These are phyloP conservation scores for Pseudomyrmex cubaensis DNA, from an alignment of 1,140 invertebrate species.

Conservation along the genomic window DNA sequence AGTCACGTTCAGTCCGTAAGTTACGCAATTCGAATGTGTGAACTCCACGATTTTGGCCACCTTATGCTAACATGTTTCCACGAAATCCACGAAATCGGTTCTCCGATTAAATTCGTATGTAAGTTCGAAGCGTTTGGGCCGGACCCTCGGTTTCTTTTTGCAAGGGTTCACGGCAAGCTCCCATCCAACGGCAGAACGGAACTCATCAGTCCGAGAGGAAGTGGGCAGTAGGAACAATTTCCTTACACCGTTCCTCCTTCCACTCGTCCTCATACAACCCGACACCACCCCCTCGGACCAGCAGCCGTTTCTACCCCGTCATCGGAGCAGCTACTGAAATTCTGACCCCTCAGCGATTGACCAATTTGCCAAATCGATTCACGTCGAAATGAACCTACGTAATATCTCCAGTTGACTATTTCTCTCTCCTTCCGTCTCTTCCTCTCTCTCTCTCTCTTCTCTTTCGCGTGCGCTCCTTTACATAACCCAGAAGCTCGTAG, in stretches of 20 bases:
- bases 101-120: constrained; percentile 38
- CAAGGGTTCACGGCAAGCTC: constrained; percentile 28
- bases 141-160: constrained; percentile 65
- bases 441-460: background rate
- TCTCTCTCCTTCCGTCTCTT: constrained; percentile 1
- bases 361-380: constrained; percentile 84
- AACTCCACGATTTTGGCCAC: constrained; percentile 1
- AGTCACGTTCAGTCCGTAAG: background rate
- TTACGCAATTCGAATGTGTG: constrained; percentile 17
- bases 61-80: constrained; percentile 34
- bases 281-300: constrained; percentile 12
- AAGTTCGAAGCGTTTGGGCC: constrained; percentile 60
- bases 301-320: constrained; percentile 64
- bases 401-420: constrained; percentile 63
- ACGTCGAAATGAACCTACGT: constrained; percentile 79
- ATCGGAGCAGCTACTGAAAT: constrained; percentile 73
- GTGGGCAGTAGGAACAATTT: constrained; percentile 85
- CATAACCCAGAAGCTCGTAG: constrained; percentile 32
- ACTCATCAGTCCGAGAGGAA: constrained; percentile 85
- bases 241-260: constrained; percentile 81
- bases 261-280: constrained; percentile 37
- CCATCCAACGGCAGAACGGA: constrained; percentile 76
- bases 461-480: constrained; percentile 37
- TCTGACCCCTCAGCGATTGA: constrained; percentile 82
- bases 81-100: constrained; percentile 48